These are phyloP conservation scores for Nasua narica DNA, from an alignment of 2,797 vertebrate genomes.

Conservation along the genomic window DNA sequence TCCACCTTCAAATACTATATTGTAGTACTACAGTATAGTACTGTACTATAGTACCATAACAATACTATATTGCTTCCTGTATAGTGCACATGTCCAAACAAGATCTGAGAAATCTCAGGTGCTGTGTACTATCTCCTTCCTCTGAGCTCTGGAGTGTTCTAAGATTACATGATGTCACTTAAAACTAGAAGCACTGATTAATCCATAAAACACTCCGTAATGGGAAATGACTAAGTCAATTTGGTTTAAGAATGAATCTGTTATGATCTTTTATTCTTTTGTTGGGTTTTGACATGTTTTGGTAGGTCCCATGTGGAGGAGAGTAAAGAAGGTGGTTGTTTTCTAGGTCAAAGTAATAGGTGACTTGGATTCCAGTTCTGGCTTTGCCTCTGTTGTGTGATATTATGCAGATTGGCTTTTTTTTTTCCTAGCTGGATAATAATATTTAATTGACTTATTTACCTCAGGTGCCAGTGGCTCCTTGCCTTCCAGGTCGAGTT, in stretches of 20 bases:
- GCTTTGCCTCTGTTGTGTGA: background rate
- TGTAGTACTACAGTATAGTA: too few relatives aligned
- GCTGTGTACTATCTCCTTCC: background rate
- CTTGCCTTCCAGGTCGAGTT: background rate
- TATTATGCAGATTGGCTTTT: background rate
- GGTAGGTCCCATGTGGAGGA: background rate
- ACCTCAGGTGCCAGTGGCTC: background rate
- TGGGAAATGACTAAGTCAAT: background rate
- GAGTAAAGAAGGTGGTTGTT: background rate
- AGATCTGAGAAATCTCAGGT: background rate
- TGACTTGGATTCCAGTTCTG: background rate
- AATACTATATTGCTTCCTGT: background rate
- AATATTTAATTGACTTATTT: too few relatives aligned
- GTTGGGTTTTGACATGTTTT: background rate
- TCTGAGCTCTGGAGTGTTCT: background rate
- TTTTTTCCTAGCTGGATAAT: too few relatives aligned
- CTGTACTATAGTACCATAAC: too few relatives aligned
- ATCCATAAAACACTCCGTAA: background rate
- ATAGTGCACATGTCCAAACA: background rate
- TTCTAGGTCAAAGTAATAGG: background rate
- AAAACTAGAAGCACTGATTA: slow-evolving; percentile 24
- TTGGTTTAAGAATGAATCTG: background rate
- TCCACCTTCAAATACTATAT: background rate
- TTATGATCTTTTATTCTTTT: background rate
- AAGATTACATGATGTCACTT: background rate